Evolutionary conservation across 92 coral and sea anemone species (phyloP).

Genomic region (Epizoanthus fatuus): DNA sequence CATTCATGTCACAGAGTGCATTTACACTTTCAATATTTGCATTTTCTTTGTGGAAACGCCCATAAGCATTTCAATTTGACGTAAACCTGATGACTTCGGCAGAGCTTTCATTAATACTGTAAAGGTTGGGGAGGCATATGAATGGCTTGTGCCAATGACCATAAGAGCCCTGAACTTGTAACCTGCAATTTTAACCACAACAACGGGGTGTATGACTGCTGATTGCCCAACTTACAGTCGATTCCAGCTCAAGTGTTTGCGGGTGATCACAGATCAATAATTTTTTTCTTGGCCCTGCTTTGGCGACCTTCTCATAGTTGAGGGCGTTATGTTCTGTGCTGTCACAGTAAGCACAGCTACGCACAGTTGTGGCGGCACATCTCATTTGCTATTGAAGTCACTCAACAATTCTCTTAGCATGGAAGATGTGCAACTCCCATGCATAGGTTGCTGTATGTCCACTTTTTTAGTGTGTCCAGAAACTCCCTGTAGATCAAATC

Average conservation of each 20-base stretch:
- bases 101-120: conserved; percentile 62
- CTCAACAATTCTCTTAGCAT: too few relatives aligned
- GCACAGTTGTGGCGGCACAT: too few relatives aligned
- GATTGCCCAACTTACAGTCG: conserved; percentile 32
- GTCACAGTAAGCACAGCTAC: too few relatives aligned
- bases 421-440: too few relatives aligned
- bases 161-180: conserved; percentile 71
- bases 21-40: conserved; percentile 71
- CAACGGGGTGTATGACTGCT: conserved; percentile 66
- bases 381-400: too few relatives aligned
- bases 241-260: too few relatives aligned
- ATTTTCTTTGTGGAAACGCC: conserved; percentile 70
- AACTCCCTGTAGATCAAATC: too few relatives aligned
- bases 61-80: conserved; percentile 76
- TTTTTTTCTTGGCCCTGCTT: not conserved
- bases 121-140: conserved; percentile 74
- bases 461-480: too few relatives aligned
- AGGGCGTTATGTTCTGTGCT: not conserved
- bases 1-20: conserved; percentile 50
- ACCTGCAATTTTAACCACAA: conserved; percentile 55
- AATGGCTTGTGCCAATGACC: conserved; percentile 85
- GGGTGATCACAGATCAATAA: not conserved
- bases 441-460: not conserved
- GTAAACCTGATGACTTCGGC: conserved; percentile 53
- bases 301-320: not conserved